Evolutionary conservation across 2,797 vertebrate genomes (phyloP).

Genomic region (Spondyliosoma cantharus): DNA sequence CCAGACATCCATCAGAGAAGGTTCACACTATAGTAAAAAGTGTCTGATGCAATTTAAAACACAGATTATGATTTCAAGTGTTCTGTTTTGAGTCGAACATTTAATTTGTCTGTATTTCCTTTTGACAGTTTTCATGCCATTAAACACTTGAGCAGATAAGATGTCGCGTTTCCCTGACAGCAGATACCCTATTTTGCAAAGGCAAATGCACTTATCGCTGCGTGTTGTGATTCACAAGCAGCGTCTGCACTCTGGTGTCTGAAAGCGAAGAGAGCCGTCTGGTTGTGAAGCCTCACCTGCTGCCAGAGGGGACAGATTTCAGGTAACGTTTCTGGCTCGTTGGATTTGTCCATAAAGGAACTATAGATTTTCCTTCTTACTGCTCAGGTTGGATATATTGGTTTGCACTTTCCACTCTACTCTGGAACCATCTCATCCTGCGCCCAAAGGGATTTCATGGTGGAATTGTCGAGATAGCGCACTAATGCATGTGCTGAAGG

Average conservation of each 20-base stretch:
- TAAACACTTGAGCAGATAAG: neutral
- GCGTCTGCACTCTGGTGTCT: slow-evolving; percentile 5
- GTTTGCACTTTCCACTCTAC: slow-evolving; percentile 17
- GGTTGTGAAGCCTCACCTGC: neutral
- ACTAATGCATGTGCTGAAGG: slow-evolving; percentile 35
- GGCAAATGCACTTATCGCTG: neutral
- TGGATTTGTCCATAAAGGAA: slow-evolving; percentile 21
- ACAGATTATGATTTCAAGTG: neutral
- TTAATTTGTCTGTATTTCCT: neutral
- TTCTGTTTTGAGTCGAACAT: neutral
- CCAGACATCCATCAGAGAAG: neutral
- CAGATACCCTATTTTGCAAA: slow-evolving; percentile 17
- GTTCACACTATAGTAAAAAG: neutral
- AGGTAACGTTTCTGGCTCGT: slow-evolving; percentile 13
- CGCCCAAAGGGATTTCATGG: slow-evolving; percentile 24
- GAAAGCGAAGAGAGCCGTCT: neutral
- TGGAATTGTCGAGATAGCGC: slow-evolving; percentile 27
- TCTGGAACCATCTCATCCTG: slow-evolving; percentile 23
- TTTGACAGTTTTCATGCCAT: neutral
- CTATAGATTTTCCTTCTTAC: slow-evolving; percentile 47
- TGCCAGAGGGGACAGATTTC: slow-evolving; percentile 23
- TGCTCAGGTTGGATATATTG: slow-evolving; percentile 33
- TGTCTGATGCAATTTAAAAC: neutral
- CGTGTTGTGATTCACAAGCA: neutral
- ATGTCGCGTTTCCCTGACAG: neutral